A percentile compares a stretch with the other conserved stretches of the same genome.
These are phyloP conservation scores for Nomada ruficornis DNA, from an alignment of 2,888 invertebrate species.

Conservation along the genomic window DNA sequence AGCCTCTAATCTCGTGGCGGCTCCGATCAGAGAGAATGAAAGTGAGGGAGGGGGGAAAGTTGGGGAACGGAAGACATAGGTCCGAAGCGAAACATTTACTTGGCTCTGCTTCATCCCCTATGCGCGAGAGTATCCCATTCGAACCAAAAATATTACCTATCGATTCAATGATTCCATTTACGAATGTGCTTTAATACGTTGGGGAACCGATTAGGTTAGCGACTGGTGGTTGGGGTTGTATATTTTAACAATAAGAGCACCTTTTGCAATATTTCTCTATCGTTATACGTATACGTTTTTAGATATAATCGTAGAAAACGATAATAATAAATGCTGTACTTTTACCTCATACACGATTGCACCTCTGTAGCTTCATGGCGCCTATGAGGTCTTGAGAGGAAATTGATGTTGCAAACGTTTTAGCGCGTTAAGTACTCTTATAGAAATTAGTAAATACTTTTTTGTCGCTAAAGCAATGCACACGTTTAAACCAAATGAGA, in stretches of 20 bases:
- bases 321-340: too few relatives aligned
- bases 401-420: too few relatives aligned
- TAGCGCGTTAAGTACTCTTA: too few relatives aligned
- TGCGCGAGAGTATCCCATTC: conserved; percentile 29
- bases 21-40: conserved; percentile 78
- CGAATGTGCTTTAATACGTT: too few relatives aligned
- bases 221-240: too few relatives aligned
- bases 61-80: conserved; percentile 64
- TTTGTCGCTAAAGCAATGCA: too few relatives aligned
- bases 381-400: too few relatives aligned
- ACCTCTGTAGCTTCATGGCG: too few relatives aligned
- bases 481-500: too few relatives aligned
- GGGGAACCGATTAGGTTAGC: too few relatives aligned
- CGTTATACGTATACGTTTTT: neutral
- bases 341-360: too few relatives aligned
- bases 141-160: neutral
- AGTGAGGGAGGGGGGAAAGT: conserved; percentile 37
- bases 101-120: conserved; percentile 56
- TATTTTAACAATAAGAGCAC: neutral
- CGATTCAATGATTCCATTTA: neutral
- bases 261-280: neutral
- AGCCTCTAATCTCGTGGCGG: conserved; percentile 83
- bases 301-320: neutral
- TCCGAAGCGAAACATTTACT: conserved; percentile 61
- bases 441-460: too few relatives aligned